Evolutionary conservation across 1,140 invertebrate genomes (phyloP).

Genomic region (Telenomus remus): DNA sequence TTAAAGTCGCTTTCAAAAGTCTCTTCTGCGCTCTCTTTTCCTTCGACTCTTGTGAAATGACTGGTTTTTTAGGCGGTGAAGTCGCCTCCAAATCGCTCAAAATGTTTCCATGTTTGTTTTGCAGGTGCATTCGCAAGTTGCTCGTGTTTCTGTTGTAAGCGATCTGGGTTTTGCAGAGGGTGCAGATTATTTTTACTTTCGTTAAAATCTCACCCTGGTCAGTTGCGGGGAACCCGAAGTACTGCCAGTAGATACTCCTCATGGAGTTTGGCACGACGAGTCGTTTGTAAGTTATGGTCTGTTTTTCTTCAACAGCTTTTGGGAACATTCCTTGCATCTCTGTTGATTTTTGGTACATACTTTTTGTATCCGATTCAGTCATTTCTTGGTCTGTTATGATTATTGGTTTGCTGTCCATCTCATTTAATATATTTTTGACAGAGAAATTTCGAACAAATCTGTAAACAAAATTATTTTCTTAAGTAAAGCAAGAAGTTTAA

Average conservation of each 20-base stretch:
- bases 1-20: conserved; percentile 65
- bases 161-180: conserved; percentile 79
- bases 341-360: conserved; percentile 20
- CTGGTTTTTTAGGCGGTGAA: conserved; percentile 63
- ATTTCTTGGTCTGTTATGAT: conserved; percentile 20
- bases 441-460: background rate
- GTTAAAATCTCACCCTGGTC: conserved; percentile 79
- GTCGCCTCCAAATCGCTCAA: conserved; percentile 72
- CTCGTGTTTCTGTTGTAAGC: conserved; percentile 81
- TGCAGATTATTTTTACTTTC: conserved; percentile 80
- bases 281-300: conserved; percentile 74
- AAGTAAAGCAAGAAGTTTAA: no score
- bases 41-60: conserved; percentile 66
- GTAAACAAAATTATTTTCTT: no score
- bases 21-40: conserved; percentile 71
- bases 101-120: conserved; percentile 78
- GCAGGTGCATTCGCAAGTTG: conserved; percentile 78
- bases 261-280: conserved; percentile 78
- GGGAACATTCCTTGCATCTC: conserved; percentile 68
- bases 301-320: conserved; percentile 73
- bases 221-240: conserved; percentile 80
- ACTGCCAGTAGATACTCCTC: conserved; percentile 81
- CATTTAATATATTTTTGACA: background rate
- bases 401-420: conserved; percentile 39
- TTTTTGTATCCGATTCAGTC: conserved; percentile 24